Conservation (phyloP, 2,888 invertebrate genomes). For the Phyllotreta striolata region DNA sequence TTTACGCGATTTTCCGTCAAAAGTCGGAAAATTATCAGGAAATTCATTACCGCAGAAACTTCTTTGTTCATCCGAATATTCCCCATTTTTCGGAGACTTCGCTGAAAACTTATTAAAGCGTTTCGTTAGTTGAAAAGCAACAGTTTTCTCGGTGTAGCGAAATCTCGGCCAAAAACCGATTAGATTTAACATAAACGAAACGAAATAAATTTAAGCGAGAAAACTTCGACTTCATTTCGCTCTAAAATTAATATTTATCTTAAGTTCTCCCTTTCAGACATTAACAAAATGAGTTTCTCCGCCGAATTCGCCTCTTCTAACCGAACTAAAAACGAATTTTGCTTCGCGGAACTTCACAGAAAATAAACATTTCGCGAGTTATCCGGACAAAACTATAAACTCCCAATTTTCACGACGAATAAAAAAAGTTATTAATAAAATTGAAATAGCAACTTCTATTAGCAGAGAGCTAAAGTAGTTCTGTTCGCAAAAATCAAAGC, state of each 20-base stretch:
- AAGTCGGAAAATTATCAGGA: conserved; percentile 13
- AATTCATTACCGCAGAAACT: background rate
- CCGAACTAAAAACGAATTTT: conserved; percentile 1
- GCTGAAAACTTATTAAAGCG: no score
- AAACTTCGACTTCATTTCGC: conserved; percentile 1
- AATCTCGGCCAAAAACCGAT: background rate
- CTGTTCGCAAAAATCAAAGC: no score
- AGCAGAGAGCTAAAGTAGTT: no score
- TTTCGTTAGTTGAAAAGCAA: no score
- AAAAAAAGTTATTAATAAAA: no score
- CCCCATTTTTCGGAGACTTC: no score
- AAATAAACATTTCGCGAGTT: conserved; percentile 1
- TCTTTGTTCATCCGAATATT: no score
- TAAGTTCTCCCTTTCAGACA: conserved; percentile 8
- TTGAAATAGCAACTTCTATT: no score
- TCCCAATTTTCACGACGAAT: no score
- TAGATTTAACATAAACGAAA: conserved; percentile 1
- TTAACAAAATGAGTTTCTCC: conserved; percentile 9
- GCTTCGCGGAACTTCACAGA: background rate
- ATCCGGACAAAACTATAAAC: no score
- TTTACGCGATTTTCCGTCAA: conserved; percentile 6
- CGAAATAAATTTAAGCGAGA: conserved; percentile 5
- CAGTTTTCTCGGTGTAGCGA: background rate
- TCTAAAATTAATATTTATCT: conserved; percentile 4
- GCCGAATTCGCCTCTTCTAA: conserved; percentile 1